phyloP scores from a whole-genome alignment of 2,113 vertebrate genomes.

The Monarcha castaneiventris region DNA sequence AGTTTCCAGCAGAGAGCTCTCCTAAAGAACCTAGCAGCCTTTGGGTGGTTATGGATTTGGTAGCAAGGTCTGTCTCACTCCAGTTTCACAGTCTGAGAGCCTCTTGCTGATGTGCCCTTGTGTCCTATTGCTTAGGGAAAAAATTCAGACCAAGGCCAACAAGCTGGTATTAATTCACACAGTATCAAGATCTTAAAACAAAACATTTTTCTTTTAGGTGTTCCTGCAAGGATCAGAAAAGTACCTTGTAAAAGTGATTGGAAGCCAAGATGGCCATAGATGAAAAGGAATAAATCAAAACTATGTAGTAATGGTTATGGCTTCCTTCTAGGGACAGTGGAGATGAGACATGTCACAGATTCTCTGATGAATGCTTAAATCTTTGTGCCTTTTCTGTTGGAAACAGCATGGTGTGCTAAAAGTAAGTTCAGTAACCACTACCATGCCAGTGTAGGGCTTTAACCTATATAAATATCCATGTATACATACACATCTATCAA shows the following conservation, averaged over 20 bases:
- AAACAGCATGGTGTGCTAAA: background rate
- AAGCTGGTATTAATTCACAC: background rate
- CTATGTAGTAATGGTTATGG: background rate
- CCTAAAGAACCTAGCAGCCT: no score
- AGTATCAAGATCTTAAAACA: background rate
- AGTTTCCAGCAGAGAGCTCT: background rate
- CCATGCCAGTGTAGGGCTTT: accelerated
- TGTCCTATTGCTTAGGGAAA: background rate
- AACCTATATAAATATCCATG: background rate
- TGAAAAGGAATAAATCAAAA: background rate
- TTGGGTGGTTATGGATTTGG: background rate
- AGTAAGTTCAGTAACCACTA: background rate
- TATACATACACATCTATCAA: background rate
- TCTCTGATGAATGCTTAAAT: background rate
- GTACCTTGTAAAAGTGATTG: background rate
- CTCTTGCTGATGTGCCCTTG: background rate
- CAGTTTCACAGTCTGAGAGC: background rate
- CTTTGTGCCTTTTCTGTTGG: background rate
- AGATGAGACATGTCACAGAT: background rate
- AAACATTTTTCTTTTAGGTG: background rate
- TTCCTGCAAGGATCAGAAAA: background rate
- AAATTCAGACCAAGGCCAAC: background rate
- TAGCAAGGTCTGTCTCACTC: background rate
- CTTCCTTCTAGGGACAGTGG: background rate
- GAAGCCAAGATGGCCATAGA: background rate